Evolutionary conservation across 2,888 invertebrate genomes (phyloP).

Genomic region (Tribolium freemani): DNA sequence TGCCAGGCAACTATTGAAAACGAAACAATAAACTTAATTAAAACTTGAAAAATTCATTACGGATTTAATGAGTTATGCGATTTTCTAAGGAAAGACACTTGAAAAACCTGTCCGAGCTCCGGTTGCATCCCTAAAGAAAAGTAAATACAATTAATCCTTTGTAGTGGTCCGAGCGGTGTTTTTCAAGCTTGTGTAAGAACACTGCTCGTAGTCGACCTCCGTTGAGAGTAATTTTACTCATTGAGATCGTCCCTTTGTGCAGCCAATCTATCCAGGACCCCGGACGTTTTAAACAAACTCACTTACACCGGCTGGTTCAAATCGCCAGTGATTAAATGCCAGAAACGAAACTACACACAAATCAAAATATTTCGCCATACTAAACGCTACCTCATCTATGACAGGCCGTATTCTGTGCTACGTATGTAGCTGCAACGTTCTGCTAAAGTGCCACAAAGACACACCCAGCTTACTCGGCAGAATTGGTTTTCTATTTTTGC

Average conservation of each 20-base stretch:
- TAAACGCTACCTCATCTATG: background rate
- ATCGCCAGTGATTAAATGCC: constrained; percentile 20
- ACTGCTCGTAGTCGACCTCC: constrained; percentile 14
- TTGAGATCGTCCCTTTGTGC: constrained; percentile 40
- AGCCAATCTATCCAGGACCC: constrained; percentile 23
- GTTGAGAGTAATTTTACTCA: constrained; percentile 39
- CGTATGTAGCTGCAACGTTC: constrained; percentile 48
- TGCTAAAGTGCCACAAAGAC: constrained; percentile 59
- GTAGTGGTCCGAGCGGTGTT: constrained; percentile 36
- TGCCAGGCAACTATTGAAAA: constrained; percentile 32
- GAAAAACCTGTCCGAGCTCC: constrained; percentile 9
- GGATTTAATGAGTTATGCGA: constrained; percentile 38
- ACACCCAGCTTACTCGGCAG: constrained; percentile 63
- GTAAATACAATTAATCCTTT: constrained; percentile 45
- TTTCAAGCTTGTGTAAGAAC: constrained; percentile 33
- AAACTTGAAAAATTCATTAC: constrained; percentile 44
- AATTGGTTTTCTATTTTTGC: constrained; percentile 59
- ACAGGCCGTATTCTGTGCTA: constrained; percentile 15
- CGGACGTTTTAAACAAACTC: constrained; percentile 27
- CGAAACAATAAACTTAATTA: constrained; percentile 44
- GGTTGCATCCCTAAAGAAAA: constrained; percentile 38
- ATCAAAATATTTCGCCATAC: background rate
- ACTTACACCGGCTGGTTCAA: background rate
- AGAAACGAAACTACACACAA: background rate
- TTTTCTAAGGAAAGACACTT: constrained; percentile 9